Evolutionary conservation across 2,888 invertebrate genomes (phyloP).

Genomic region (Andrena hattorfiana): DNA sequence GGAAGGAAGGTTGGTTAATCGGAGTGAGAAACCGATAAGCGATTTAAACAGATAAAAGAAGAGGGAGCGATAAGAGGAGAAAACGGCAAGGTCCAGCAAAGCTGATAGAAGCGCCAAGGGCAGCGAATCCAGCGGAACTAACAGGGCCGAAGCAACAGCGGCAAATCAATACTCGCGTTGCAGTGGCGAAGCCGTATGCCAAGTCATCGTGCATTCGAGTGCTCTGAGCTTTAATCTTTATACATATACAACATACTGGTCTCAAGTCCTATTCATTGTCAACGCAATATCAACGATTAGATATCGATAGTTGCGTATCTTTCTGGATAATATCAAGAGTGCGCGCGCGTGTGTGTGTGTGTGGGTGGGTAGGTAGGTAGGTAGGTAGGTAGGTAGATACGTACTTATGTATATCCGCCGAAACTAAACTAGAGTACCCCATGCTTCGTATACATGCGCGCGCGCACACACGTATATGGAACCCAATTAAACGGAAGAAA

Average conservation of each 20-base stretch:
- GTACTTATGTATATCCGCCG: too few relatives aligned
- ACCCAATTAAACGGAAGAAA: neutral
- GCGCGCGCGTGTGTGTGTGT: too few relatives aligned
- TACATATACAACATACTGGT: neutral
- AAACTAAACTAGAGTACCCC: neutral
- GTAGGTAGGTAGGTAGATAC: too few relatives aligned
- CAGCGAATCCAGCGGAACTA: constrained; percentile 40
- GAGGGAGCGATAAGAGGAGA: constrained; percentile 12
- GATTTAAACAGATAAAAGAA: constrained; percentile 2
- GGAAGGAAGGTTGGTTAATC: too few relatives aligned
- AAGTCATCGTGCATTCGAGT: constrained; percentile 62
- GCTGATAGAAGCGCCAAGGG: constrained; percentile 24
- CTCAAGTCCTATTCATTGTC: neutral
- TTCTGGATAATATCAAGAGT: too few relatives aligned
- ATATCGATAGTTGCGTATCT: too few relatives aligned
- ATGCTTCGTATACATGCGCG: too few relatives aligned
- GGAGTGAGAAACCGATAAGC: neutral
- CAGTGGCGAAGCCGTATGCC: constrained; percentile 69
- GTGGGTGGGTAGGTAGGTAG: too few relatives aligned
- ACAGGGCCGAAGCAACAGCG: constrained; percentile 61
- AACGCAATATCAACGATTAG: too few relatives aligned
- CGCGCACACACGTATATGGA: too few relatives aligned
- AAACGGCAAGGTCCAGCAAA: neutral
- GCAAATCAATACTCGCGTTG: constrained; percentile 79
- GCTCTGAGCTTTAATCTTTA: neutral